Evolutionary conservation across 2,888 invertebrate genomes (phyloP), one percentile per base, ranked within the genome.

Genomic region (Enchytraeus crypticus): DNA sequence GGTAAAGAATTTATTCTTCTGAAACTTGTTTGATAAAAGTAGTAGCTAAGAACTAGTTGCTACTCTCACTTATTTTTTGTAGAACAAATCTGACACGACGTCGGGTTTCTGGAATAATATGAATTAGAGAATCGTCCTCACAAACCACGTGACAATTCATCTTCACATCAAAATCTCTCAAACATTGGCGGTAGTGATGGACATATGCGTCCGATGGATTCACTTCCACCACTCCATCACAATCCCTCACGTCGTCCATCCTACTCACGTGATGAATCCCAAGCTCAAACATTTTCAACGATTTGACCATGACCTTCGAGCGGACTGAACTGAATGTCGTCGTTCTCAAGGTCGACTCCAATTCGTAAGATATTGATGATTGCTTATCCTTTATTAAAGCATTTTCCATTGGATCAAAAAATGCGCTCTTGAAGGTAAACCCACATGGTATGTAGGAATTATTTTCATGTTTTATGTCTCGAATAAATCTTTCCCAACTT

Each of bases 251-350:
- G n/a, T 49, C 49, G 23, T 21, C 21, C 27, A 76, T 77, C 58
- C 77, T 74, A 65, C 78, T 78, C 45, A 80, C 74, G 69, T 80
- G 80, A 64, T 80, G 80, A 55, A 80, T 80, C 0, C 80, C 80
- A 61, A 78, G 73, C 64, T 80, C 80, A 67, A 78, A 79, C 30
- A 80, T 73, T 59, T 73, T 71, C 54, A 70, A 67, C 1, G 79
- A 77, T 32, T 71, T 64, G 23, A 78, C 71, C 62, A 80, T 70
- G 34, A 78, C 77, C 65, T 80, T 80, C 2, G 78, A 74, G 30
- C 78, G 65, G 8, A 75, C 69, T 45, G 66, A 62, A 61, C 74
- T 74, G 59, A 68, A 64, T 18, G 56, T 46, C 51, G 63, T 65
- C 8, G 67, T 68, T 23, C 75, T 68, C 34, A 70, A 66, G 63